Conservation (phyloP, 1,140 invertebrate species). For the Dermatophagoides farinae region DNA sequence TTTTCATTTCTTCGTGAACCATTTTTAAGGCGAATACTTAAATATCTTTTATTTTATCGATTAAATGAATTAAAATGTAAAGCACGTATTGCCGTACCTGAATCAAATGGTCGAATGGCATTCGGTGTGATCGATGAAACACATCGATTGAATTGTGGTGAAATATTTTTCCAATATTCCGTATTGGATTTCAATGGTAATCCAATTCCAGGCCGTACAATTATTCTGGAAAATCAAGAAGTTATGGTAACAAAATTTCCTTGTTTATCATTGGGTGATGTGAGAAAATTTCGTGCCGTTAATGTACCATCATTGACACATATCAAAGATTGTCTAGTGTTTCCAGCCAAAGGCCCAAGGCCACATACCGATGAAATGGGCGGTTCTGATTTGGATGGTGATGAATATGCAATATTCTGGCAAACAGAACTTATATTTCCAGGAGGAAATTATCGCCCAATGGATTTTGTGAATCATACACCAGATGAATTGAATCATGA, state of each 20-base stretch:
- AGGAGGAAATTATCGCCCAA: constrained; percentile 20
- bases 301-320: constrained; percentile 15
- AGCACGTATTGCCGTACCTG: constrained; percentile 16
- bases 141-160: constrained; percentile 16
- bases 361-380: constrained; percentile 19
- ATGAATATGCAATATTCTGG: constrained; percentile 19
- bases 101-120: constrained; percentile 15
- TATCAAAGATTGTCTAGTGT: constrained; percentile 19
- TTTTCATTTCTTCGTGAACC: constrained; percentile 15
- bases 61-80: constrained; percentile 16
- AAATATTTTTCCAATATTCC: constrained; percentile 19
- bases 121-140: constrained; percentile 20
- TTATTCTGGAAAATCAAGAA: constrained; percentile 6
- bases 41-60: not conserved
- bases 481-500: not conserved
- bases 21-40: constrained; percentile 16
- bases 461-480: constrained; percentile 21
- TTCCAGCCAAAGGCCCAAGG: constrained; percentile 14
- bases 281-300: constrained; percentile 16
- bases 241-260: constrained; percentile 23
- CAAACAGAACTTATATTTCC: constrained; percentile 13
- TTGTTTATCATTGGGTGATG: constrained; percentile 17
- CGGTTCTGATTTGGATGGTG: constrained; percentile 20
- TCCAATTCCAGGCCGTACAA: not conserved
- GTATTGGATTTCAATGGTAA: not conserved